Percentiles rank a stretch among this genome's conserved stretches.
Conservation (phyloP, 64 coral and sea anemone genomes). For the Dendrophyllia cribrosa region DNA sequence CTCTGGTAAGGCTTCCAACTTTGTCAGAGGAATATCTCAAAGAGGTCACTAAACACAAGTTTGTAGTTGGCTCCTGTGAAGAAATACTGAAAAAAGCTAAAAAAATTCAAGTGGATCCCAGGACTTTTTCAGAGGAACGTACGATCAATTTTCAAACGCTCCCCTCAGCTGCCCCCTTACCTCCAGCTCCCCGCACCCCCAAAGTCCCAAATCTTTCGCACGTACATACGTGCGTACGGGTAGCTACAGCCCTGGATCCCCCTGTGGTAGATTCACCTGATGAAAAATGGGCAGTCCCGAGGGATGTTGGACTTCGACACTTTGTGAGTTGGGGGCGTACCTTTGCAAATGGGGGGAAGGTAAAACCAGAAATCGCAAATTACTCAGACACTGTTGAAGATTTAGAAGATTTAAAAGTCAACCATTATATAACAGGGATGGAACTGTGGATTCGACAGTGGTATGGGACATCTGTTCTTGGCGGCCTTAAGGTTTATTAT, state of each 20-base stretch:
- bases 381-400: constrained; percentile 41
- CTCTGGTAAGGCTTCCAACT: constrained; percentile 60
- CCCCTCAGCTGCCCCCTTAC: too few relatives aligned
- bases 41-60: constrained; percentile 1
- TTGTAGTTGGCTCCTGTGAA: neutral
- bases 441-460: constrained; percentile 89
- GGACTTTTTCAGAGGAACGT: too few relatives aligned
- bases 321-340: constrained; percentile 27
- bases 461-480: constrained; percentile 87
- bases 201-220: too few relatives aligned
- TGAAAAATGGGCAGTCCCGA: constrained; percentile 42
- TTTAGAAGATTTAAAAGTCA: constrained; percentile 24
- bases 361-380: constrained; percentile 23
- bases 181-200: too few relatives aligned
- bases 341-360: constrained; percentile 55
- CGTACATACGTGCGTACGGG: too few relatives aligned
- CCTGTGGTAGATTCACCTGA: neutral
- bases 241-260: too few relatives aligned
- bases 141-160: too few relatives aligned
- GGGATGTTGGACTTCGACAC: constrained; percentile 69
- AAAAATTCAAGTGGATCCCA: neutral
- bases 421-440: constrained; percentile 78
- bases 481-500: constrained; percentile 82
- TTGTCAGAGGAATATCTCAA: constrained; percentile 69
- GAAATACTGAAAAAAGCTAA: constrained; percentile 46